A percentile compares a stretch with the other conserved stretches of the same genome.
These are phyloP conservation scores for Dromaius novaehollandiae DNA, from an alignment of 2,113 vertebrate species.

Conservation along the genomic window DNA sequence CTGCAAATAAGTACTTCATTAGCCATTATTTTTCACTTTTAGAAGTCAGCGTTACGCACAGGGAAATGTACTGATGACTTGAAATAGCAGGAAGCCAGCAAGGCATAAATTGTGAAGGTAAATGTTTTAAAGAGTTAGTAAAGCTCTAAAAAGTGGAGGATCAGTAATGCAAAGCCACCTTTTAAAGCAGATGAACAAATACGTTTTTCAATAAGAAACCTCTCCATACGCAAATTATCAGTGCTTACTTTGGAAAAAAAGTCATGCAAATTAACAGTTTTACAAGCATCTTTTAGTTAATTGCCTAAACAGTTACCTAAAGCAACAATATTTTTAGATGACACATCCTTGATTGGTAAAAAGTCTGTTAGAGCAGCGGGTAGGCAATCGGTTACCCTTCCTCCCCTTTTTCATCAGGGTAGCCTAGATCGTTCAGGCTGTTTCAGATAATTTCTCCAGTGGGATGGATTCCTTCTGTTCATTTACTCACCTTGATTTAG, in stretches of 20 bases:
- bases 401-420: background rate
- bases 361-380: background rate
- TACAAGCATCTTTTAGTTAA: background rate
- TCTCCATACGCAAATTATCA: background rate
- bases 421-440: background rate
- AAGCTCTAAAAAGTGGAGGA: background rate
- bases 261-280: background rate
- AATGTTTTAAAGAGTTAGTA: background rate
- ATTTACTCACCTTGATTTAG: conserved; percentile 91
- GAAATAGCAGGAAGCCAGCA: background rate
- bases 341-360: background rate
- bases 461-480: background rate
- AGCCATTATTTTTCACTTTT: rapidly evolving
- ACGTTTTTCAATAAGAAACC: background rate
- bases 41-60: background rate
- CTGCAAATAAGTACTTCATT: background rate
- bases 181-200: background rate
- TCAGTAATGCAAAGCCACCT: background rate
- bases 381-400: background rate
- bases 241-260: background rate
- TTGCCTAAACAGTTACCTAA: background rate
- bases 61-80: background rate
- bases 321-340: background rate
- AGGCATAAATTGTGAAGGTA: background rate
- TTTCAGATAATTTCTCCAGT: background rate